phyloP scores from a whole-genome alignment of 2,113 vertebrate genomes.

The Gymnobelideus leadbeateri region DNA sequence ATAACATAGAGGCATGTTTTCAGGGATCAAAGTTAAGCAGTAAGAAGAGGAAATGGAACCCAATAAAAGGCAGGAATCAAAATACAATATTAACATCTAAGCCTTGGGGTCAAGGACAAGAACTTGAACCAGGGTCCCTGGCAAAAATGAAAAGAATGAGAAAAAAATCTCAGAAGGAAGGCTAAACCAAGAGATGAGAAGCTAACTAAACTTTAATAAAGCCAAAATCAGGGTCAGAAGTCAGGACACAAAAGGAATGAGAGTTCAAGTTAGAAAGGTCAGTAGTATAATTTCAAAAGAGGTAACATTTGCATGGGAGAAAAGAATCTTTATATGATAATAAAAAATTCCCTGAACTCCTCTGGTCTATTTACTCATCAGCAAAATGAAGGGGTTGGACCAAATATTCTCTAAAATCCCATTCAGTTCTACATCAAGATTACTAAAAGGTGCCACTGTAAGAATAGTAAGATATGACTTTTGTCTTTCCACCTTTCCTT shows the following conservation, averaged over 20 bases:
- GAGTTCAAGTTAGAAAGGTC: not conserved
- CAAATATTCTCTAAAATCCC: not conserved
- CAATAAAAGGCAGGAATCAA: constrained; percentile 38
- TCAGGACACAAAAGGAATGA: not conserved
- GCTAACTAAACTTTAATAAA: not conserved
- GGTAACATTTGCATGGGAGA: not conserved
- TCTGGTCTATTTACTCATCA: not conserved
- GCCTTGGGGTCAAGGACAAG: not conserved
- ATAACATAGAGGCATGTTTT: constrained; percentile 45
- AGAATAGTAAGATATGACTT: not conserved
- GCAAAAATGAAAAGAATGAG: not conserved
- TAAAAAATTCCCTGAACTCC: not conserved
- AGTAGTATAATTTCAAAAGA: not conserved
- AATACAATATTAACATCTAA: constrained; percentile 51
- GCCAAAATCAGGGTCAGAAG: not conserved
- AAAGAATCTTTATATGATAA: not conserved
- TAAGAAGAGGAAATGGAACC: constrained; percentile 61
- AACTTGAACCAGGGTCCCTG: not conserved
- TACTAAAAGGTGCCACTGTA: not conserved
- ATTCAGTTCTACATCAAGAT: not conserved
- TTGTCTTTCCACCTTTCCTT: not conserved
- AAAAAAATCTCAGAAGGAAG: not conserved
- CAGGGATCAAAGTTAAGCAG: constrained; percentile 32
- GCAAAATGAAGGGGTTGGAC: not conserved
- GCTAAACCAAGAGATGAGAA: not conserved